phyloP scores from a whole-genome alignment of 2,888 invertebrate species.

The Chaitophorus viminalis region DNA sequence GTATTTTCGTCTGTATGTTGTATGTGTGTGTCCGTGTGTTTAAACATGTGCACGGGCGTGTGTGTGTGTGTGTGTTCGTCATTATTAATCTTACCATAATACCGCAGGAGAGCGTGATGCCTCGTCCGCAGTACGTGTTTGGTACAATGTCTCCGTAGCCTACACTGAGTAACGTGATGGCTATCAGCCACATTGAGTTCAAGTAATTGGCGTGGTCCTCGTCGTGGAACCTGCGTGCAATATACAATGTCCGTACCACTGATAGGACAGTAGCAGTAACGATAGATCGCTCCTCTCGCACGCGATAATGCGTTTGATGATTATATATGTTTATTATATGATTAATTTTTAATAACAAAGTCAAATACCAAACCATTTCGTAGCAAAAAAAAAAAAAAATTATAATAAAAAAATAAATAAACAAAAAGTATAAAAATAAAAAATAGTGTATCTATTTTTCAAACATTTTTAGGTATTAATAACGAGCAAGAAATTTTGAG shows the following conservation, averaged over 20 bases:
- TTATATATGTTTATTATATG: slow-evolving; percentile 21
- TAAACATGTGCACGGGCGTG: neutral
- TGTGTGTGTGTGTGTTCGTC: slow-evolving; percentile 9
- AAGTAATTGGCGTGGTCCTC: slow-evolving; percentile 98
- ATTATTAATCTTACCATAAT: slow-evolving; percentile 87
- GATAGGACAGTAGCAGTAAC: slow-evolving; percentile 8
- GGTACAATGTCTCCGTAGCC: slow-evolving; percentile 99
- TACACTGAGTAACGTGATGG: slow-evolving; percentile 99
- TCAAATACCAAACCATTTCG: slow-evolving; percentile 12
- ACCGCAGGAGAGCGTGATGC: slow-evolving; percentile 98
- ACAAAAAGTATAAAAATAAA: neutral
- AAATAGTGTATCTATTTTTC: slow-evolving; percentile 5
- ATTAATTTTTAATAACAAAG: neutral
- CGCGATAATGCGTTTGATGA: slow-evolving; percentile 11
- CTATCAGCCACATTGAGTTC: slow-evolving; percentile 99
- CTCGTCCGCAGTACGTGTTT: slow-evolving; percentile 99
- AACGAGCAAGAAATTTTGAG: slow-evolving; percentile 22
- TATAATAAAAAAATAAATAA: too few relatives aligned
- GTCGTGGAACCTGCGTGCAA: slow-evolving; percentile 87
- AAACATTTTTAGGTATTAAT: slow-evolving; percentile 9
- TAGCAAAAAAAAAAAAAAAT: neutral
- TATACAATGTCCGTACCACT: slow-evolving; percentile 59
- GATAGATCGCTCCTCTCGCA: neutral
- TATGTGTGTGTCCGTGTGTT: neutral
- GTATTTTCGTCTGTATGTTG: neutral